These are phyloP conservation scores for Percopsis transmontana DNA, from an alignment of 2,113 vertebrate species.

Conservation along the genomic window DNA sequence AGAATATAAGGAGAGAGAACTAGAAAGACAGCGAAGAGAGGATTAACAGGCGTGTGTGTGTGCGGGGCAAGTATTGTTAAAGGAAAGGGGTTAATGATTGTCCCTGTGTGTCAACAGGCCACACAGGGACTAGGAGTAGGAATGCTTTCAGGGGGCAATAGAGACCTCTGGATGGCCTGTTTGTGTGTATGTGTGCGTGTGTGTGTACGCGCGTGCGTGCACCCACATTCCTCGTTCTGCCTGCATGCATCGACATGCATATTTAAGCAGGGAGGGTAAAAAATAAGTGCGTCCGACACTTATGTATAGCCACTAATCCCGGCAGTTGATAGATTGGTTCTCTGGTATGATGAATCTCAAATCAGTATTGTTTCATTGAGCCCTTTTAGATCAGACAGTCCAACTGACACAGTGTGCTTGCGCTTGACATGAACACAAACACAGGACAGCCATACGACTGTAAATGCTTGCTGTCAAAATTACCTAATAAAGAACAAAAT, in stretches of 20 bases:
- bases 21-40: conserved; percentile 11
- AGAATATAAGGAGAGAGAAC: conserved; percentile 33
- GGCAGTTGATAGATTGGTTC: no score
- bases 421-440: no score
- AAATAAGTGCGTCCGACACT: background rate
- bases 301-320: no score
- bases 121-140: conserved; percentile 7
- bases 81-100: conserved; percentile 49
- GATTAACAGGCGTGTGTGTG: conserved; percentile 23
- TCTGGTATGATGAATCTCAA: no score
- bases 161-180: background rate
- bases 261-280: background rate
- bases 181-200: background rate
- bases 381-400: no score
- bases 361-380: no score
- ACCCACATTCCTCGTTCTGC: no score
- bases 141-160: background rate
- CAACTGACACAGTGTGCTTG: no score
- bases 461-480: background rate
- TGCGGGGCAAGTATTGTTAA: background rate
- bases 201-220: background rate
- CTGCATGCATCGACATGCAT: no score
- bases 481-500: no score
- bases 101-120: conserved; percentile 45
- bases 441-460: no score